These are phyloP conservation scores for Heterodera filipjevi DNA, from an alignment of 2,888 invertebrate species.

Conservation along the genomic window DNA sequence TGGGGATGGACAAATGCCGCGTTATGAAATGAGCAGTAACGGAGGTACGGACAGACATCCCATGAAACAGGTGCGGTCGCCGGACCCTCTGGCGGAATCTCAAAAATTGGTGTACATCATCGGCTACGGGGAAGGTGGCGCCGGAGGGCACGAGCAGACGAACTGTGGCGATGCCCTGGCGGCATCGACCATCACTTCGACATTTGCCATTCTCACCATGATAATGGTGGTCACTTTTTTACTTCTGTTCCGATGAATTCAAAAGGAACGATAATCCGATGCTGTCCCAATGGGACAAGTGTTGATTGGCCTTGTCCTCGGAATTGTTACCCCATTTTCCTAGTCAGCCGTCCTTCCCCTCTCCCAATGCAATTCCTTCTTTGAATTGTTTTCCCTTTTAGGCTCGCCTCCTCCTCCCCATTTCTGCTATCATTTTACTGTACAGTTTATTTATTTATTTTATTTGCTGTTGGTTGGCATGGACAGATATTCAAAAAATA, in stretches of 20 bases:
- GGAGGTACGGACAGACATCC: neutral
- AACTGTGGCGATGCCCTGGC: neutral
- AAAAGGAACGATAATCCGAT: too few species aligned
- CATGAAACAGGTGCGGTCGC: slow-evolving; percentile 21
- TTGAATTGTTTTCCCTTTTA: neutral
- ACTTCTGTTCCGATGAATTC: neutral
- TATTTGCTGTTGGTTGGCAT: neutral
- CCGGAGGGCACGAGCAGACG: neutral
- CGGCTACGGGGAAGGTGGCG: slow-evolving; percentile 17
- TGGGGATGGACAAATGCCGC: neutral
- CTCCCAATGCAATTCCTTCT: neutral
- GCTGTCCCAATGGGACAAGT: too few species aligned
- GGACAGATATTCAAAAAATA: too few species aligned
- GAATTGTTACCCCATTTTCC: neutral
- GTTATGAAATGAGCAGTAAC: neutral
- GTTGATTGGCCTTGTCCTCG: too few species aligned
- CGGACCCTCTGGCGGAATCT: slow-evolving; percentile 22
- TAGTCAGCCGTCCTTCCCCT: neutral
- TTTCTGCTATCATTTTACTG: neutral
- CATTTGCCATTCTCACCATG: neutral
- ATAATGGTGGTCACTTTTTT: neutral
- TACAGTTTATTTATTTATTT: neutral
- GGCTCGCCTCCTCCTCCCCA: neutral
- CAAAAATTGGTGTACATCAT: slow-evolving; percentile 29
- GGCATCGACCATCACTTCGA: neutral